Evolutionary conservation across 2,888 invertebrate species (phyloP).

Genomic region (Dolomedes plantarius): DNA sequence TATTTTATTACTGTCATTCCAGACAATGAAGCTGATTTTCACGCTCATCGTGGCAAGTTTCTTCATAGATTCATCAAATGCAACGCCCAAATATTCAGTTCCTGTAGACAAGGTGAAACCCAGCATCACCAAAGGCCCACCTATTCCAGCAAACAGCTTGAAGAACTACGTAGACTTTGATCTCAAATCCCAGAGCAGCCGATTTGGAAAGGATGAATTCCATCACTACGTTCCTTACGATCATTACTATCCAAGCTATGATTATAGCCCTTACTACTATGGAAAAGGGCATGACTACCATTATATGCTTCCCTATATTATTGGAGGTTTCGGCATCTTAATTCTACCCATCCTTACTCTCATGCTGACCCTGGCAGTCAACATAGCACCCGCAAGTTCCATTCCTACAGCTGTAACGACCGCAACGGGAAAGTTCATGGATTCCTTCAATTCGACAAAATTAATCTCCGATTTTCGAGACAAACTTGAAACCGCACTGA

Average conservation of each 20-base stretch:
- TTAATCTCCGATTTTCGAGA: constrained; percentile 32
- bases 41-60: no score
- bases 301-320: constrained; percentile 41
- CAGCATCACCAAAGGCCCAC: neutral
- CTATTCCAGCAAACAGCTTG: constrained; percentile 25
- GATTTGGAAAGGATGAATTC: constrained; percentile 41
- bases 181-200: constrained; percentile 53
- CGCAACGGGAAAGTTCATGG: constrained; percentile 41
- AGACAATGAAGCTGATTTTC: no score
- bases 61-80: neutral
- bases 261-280: constrained; percentile 21
- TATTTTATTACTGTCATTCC: no score
- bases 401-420: constrained; percentile 65
- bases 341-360: constrained; percentile 47
- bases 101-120: constrained; percentile 31
- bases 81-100: constrained; percentile 55
- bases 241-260: constrained; percentile 28
- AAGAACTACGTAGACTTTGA: constrained; percentile 63
- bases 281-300: constrained; percentile 36
- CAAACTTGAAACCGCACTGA: constrained; percentile 27
- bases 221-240: constrained; percentile 35
- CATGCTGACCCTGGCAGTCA: constrained; percentile 56
- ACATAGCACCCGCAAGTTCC: constrained; percentile 50
- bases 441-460: constrained; percentile 41
- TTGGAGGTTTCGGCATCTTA: constrained; percentile 56